Evolutionary conservation across 2,888 invertebrate species (phyloP), one percentile per base, ranked within the genome.

Genomic region (Plagodis pulveraria): DNA sequence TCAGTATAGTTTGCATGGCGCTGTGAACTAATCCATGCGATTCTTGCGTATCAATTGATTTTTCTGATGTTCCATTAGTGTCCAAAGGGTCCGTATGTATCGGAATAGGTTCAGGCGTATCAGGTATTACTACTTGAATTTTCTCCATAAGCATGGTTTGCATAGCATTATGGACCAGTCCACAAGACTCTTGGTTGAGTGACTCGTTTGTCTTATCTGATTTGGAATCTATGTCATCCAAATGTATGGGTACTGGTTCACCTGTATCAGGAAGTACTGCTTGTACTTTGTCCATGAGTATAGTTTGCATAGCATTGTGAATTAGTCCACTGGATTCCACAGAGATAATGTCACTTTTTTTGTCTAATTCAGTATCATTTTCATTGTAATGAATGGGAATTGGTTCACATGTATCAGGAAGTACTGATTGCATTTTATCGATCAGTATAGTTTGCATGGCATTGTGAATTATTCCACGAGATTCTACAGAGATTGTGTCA

Each of bases 371-470:
- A 5, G 22, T 47, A 49, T 49, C 57, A 35, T 12, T 36, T 40
- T 47, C 22, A 8, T 40, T 43, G 5, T 58, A 8, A 22, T 54
- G 56, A 9, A 62, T 61, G 12, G 62, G 58, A 0, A 62, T 48
- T 6, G 60, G 55, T 36, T 63, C 52, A 11, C 7, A n/a, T 11
- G 58, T 36, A 50, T 53, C 53, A 46, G 63, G 53, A 9, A 63
- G 51, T n/a, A 72, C 62, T 33, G 59, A 44, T 43, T 72, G 70
- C 0, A 67, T 66, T 77, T 89, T 91, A 61, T 94, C 94, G 66
- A 91, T 84, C 6, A 93, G 80, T 43, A 94, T 93, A 35, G 92
- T 92, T 72, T 92, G 86, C 71, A 93, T 87, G 8, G 93, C 93
- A 38, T 86, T 89, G 47, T 89, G 87, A 35, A 93, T 72, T 7